phyloP scores from a whole-genome alignment of 2,113 vertebrate genomes.

The Ageneiosus marmoratus region DNA sequence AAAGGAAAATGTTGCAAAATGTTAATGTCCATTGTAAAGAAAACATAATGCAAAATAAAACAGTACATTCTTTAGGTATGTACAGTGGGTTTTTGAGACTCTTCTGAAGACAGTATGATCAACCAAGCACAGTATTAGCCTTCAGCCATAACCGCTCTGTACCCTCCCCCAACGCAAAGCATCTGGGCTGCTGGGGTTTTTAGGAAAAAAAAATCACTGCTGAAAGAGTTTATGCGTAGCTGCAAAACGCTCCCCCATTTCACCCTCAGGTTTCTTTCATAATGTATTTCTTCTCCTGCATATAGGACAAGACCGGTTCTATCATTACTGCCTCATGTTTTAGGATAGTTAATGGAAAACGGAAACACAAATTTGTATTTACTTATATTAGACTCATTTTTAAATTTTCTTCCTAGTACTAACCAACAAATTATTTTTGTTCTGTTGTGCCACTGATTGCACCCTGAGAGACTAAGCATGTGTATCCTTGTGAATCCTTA shows the following conservation, averaged over 20 bases:
- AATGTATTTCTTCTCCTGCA: conserved; percentile 13
- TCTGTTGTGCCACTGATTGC: not conserved
- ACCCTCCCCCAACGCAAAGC: conserved; percentile 4
- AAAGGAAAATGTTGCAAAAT: not conserved
- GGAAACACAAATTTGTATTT: conserved; percentile 8
- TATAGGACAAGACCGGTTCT: not conserved
- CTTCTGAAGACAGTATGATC: conserved; percentile 2
- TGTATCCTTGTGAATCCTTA: not conserved
- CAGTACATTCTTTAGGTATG: not conserved
- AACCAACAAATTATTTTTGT: not conserved
- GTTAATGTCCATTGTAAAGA: not conserved
- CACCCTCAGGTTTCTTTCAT: conserved; percentile 1
- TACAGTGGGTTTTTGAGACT: not conserved
- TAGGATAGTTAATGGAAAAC: not conserved
- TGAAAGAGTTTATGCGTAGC: conserved; percentile 14
- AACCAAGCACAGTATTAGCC: conserved; percentile 15
- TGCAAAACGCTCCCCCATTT: conserved; percentile 32
- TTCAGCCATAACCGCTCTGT: conserved; percentile 1
- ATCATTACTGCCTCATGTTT: not conserved
- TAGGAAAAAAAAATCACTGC: conserved; percentile 20
- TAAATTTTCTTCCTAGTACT: not conserved
- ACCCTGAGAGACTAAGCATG: not conserved
- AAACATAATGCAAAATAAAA: not conserved
- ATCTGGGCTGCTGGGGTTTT: conserved; percentile 12
- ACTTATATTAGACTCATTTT: not conserved